phyloP scores from a whole-genome alignment of 2,888 invertebrate genomes.

The Acronicta alni region DNA sequence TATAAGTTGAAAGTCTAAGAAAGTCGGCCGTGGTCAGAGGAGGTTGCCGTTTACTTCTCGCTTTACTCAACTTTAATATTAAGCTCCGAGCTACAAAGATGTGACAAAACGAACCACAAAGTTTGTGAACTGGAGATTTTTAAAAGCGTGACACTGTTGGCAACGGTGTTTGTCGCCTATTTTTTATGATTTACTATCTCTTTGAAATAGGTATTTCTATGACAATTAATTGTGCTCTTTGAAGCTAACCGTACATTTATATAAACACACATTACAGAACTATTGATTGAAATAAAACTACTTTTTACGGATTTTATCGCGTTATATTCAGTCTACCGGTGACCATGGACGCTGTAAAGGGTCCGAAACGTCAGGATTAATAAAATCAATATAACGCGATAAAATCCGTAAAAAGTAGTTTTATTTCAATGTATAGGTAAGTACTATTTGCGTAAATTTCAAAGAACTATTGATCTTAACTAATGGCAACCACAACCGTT shows the following conservation, averaged over 20 bases:
- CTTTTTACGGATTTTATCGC: too few relatives aligned
- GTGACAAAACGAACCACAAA: conserved; percentile 38
- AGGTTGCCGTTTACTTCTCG: conserved; percentile 60
- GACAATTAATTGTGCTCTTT: too few relatives aligned
- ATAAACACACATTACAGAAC: too few relatives aligned
- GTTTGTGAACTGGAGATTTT: conserved; percentile 39
- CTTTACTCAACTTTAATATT: conserved; percentile 66
- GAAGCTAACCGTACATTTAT: too few relatives aligned
- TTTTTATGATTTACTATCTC: conserved; percentile 46
- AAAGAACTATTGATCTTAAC: conserved; percentile 29
- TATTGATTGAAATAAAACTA: too few relatives aligned
- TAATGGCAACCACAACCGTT: conserved; percentile 29
- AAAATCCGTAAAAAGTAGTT: too few relatives aligned
- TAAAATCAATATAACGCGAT: too few relatives aligned
- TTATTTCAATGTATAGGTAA: too few relatives aligned
- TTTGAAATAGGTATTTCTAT: conserved; percentile 25
- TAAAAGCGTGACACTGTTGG: conserved; percentile 28
- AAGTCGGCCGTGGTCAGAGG: conserved; percentile 40
- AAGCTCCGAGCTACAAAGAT: conserved; percentile 61
- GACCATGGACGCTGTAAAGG: too few relatives aligned
- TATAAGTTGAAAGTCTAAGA: conserved; percentile 56
- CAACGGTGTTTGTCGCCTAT: conserved; percentile 21
- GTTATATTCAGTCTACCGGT: too few relatives aligned
- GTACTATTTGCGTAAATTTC: too few relatives aligned
- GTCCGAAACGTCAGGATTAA: too few relatives aligned